Conservation (phyloP, 2,888 invertebrate species). For the Frankliniella intonsa region DNA sequence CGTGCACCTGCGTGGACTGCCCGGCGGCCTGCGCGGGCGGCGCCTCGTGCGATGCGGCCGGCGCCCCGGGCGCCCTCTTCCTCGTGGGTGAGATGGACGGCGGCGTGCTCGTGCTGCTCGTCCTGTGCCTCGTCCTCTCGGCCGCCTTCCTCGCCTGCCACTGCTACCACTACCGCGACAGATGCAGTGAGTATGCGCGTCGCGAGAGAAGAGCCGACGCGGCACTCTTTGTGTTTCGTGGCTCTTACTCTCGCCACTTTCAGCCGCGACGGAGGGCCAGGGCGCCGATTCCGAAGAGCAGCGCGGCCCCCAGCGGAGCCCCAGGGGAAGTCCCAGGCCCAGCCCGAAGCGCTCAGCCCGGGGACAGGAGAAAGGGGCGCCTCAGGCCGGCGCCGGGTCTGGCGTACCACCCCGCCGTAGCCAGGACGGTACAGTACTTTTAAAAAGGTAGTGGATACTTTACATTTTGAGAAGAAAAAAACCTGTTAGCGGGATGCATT, state of each 20-base stretch:
- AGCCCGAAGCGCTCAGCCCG: not conserved
- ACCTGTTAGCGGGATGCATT: no score
- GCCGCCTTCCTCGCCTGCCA: not conserved
- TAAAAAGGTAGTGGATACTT: no score
- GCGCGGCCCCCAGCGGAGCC: not conserved
- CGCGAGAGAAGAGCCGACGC: not conserved
- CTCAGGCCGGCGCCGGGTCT: no score
- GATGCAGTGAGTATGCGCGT: not conserved
- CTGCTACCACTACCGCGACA: not conserved
- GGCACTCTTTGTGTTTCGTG: not conserved
- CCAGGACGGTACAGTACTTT: no score
- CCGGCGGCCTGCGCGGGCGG: not conserved
- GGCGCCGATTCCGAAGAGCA: not conserved
- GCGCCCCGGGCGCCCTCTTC: not conserved
- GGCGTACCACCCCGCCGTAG: no score
- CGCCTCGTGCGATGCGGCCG: not conserved
- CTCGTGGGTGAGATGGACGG: not conserved
- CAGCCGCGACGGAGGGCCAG: not conserved
- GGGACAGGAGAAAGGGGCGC: not conserved
- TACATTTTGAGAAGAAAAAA: no score
- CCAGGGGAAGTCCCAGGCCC: not conserved
- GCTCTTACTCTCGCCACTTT: not conserved
- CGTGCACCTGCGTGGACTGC: not conserved
- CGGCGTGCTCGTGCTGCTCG: not conserved
- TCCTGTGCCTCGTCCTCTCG: not conserved